Percentiles rank a stretch among this genome's conserved stretches.
Evolutionary conservation across 1,140 invertebrate genomes (phyloP).

Genomic region (Megathymus violae): DNA sequence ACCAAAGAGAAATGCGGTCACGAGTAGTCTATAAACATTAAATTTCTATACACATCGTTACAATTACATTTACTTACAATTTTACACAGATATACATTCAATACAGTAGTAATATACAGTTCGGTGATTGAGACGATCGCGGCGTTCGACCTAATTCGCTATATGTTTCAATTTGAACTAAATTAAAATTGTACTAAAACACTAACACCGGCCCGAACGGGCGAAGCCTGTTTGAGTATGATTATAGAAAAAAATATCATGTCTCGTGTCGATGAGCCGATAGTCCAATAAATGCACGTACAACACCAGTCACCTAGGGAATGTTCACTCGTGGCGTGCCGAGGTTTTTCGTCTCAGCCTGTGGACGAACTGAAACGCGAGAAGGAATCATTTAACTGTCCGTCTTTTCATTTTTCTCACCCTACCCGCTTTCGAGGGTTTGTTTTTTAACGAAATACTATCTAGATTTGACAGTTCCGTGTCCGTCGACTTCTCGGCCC

Average conservation of each 20-base stretch:
- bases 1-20: slow-evolving; percentile 62
- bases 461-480: slow-evolving; percentile 65
- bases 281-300: slow-evolving; percentile 42
- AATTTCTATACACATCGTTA: slow-evolving; percentile 60
- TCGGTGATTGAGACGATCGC: too few relatives aligned
- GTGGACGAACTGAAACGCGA: slow-evolving; percentile 72
- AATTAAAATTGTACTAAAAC: slow-evolving; percentile 77
- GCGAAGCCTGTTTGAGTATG: slow-evolving; percentile 47
- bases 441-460: slow-evolving; percentile 64
- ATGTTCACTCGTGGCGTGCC: slow-evolving; percentile 48
- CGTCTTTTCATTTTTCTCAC: slow-evolving; percentile 68
- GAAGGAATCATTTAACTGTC: slow-evolving; percentile 81
- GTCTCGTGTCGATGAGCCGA: slow-evolving; percentile 26
- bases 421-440: slow-evolving; percentile 60
- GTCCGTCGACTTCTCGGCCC: slow-evolving; percentile 41
- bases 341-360: slow-evolving; percentile 60
- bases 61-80: slow-evolving; percentile 54
- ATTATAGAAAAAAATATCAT: slow-evolving; percentile 53
- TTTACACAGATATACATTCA: slow-evolving; percentile 69
- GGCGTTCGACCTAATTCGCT: slow-evolving; percentile 53
- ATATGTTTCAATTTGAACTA: slow-evolving; percentile 70
- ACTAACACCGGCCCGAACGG: slow-evolving; percentile 54
- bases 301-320: slow-evolving; percentile 63
- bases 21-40: slow-evolving; percentile 58
- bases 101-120: slow-evolving; percentile 68